Conservation (phyloP, 2,797 vertebrate species). For the Rhinoraja longicauda region DNA sequence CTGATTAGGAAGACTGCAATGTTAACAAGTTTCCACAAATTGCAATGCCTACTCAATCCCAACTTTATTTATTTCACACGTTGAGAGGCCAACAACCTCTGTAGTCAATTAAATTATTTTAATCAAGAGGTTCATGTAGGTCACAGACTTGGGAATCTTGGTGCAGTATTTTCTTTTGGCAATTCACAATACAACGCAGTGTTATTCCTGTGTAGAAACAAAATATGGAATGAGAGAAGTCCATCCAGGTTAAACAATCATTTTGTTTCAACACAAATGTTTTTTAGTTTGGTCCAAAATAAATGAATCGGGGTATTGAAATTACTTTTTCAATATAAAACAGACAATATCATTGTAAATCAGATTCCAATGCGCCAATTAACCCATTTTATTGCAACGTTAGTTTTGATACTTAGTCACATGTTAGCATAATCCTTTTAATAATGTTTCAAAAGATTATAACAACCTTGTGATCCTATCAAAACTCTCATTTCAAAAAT, state of each 20-base stretch:
- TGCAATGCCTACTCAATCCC: background rate
- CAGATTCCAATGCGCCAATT: background rate
- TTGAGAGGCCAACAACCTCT: background rate
- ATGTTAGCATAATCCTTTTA: conserved; percentile 8
- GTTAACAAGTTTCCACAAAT: background rate
- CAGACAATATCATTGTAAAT: background rate
- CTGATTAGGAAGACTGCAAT: background rate
- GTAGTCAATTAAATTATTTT: background rate
- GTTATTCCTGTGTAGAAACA: background rate
- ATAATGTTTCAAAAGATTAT: background rate
- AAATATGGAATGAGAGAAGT: background rate
- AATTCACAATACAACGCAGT: background rate
- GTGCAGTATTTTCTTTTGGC: background rate
- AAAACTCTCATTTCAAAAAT: conserved; percentile 16
- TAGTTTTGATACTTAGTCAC: conserved; percentile 5
- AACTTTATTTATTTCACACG: background rate
- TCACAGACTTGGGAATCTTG: background rate
- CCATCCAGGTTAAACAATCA: background rate
- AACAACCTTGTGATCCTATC: background rate
- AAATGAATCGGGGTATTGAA: background rate
- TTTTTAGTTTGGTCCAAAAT: background rate
- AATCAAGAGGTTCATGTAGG: background rate
- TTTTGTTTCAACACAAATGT: background rate
- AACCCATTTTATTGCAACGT: conserved; percentile 24
- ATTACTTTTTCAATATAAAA: background rate